Conservation (phyloP, 1,140 invertebrate species). For the Anastrepha ludens region DNA sequence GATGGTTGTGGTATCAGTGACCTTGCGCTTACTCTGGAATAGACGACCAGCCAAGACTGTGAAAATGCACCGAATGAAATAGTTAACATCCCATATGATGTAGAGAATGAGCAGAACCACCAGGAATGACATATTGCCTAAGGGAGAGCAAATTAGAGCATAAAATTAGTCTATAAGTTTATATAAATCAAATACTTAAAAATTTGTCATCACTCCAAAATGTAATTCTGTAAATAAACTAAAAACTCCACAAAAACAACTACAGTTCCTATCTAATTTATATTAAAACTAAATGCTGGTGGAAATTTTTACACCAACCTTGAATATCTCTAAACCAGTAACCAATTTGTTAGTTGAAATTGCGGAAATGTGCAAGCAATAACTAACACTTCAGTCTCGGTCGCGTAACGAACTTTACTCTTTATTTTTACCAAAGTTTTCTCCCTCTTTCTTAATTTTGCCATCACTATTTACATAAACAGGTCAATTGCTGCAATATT, state of each 20-base stretch:
- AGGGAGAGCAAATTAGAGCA: not conserved
- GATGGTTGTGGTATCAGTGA: constrained; percentile 81
- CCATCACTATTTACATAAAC: not conserved
- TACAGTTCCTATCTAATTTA: not conserved
- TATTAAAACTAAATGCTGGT: too few species aligned
- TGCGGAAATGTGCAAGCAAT: not conserved
- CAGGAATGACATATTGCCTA: constrained; percentile 65
- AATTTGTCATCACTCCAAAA: too few species aligned
- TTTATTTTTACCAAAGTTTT: not conserved
- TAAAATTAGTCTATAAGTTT: not conserved
- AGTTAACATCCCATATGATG: constrained; percentile 85
- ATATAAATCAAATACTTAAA: not conserved
- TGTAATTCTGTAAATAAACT: too few species aligned
- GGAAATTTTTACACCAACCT: too few species aligned
- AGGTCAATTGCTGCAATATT: not conserved
- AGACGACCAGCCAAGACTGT: constrained; percentile 80
- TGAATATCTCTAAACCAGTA: too few species aligned
- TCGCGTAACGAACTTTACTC: not conserved
- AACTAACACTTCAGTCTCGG: not conserved
- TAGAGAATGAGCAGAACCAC: constrained; percentile 79
- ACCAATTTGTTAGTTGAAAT: not conserved
- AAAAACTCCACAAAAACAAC: not conserved
- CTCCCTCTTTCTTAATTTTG: not conserved
- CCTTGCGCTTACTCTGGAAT: constrained; percentile 81
- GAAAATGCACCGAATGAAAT: constrained; percentile 81